These are phyloP conservation scores for Prionace glauca DNA, from an alignment of 2,797 vertebrate species.

Conservation along the genomic window DNA sequence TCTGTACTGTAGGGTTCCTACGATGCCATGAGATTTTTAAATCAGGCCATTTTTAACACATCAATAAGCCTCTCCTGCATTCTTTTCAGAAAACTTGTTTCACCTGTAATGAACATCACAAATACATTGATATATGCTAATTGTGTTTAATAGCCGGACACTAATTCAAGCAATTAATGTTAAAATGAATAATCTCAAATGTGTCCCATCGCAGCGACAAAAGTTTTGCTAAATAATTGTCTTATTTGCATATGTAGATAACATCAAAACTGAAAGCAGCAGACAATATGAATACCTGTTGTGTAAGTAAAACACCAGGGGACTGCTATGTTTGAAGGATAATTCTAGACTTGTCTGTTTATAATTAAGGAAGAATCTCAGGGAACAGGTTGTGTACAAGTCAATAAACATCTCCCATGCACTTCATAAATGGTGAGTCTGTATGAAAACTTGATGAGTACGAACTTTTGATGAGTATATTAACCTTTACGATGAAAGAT, in stretches of 20 bases:
- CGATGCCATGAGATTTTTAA: not conserved
- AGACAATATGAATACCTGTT: not conserved
- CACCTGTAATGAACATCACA: not conserved
- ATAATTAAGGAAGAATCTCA: slow-evolving; percentile 7
- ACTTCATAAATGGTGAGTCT: not conserved
- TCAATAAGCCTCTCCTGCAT: not conserved
- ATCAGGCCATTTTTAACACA: not conserved
- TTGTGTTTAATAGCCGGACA: not conserved
- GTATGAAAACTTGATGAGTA: not conserved
- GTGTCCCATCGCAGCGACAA: not conserved
- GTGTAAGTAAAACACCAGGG: not conserved
- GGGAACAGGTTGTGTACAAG: not conserved
- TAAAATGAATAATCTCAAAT: not conserved
- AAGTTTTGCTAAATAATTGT: slow-evolving; percentile 19
- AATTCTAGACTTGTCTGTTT: not conserved
- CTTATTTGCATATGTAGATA: slow-evolving; percentile 20
- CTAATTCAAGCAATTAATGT: slow-evolving; percentile 5
- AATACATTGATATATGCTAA: not conserved
- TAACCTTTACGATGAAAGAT: slow-evolving; percentile 3
- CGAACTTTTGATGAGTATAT: slow-evolving; percentile 24
- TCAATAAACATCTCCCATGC: not conserved
- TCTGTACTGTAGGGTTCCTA: too few species aligned
- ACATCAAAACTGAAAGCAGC: not conserved
- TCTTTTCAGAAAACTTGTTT: not conserved
- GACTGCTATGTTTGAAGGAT: slow-evolving; percentile 1